Base-by-base conservation (phyloP, 1,140 invertebrate species). In the Doryteuthis pealeii region DNA sequence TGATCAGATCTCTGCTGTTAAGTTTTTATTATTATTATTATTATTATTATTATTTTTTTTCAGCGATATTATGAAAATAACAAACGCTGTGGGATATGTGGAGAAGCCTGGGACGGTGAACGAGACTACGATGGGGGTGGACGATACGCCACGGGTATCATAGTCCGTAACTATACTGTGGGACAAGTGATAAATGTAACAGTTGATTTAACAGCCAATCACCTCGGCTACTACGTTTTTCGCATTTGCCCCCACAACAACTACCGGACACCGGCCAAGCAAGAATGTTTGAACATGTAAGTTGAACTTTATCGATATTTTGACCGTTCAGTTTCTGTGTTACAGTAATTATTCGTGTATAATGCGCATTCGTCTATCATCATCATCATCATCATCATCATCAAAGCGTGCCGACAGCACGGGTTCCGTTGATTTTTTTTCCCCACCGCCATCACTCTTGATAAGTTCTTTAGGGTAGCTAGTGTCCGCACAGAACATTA, bases 201-300 rank as follows among this genome's bases (percentile, higher is more conserved):
- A n/a, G 5, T 62, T 5, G 22, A 62, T 6, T 62, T 62, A 62
- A 62, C 54, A 4, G 26, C 54, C 18, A 62, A 62, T 18, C 54
- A 62, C 1, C 70, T 72, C 15, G 54, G 45, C 77, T 95, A 92
- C 86, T 96, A 96, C 81, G 94, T 96, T 83, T 96, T 96, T 87
- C 90, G 93, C 68, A 80, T 95, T 0, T 97, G 95, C 82, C 91
- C 94, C 0, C 89, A 90, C 83, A 90, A 89, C 35, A 85, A 86
- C 85, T 70, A 69, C 43, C 70, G 65, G 3, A 75, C 18, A 28
- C 45, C 10, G 2, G 76, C 74, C 4, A 77, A 28, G 2, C 28
- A 70, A 31, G 71, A 71, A 15, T 79, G 78, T 65, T 28, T 79
- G 28, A 75, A 84, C 45, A 70, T 67, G 66, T 62, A 78, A 3